Base-by-base conservation (phyloP, 1,140 invertebrate species). In the Platyscapa corneri region DNA sequence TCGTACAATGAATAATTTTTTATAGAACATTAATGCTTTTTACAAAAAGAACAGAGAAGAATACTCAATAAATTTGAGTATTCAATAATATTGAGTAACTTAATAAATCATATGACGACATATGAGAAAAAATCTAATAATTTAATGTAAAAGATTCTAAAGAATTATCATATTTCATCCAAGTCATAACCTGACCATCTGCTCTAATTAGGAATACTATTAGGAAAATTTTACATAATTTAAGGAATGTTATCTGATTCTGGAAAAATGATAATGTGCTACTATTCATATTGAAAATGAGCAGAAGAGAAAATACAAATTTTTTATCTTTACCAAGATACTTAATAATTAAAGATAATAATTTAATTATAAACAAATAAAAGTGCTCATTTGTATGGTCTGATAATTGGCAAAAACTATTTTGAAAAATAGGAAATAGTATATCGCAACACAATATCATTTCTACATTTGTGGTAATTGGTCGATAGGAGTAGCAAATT, bases 401-500 rank as follows among this genome's bases (percentile, higher is more conserved):
- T 53, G 16, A 34, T 65, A 81, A 60, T 76, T 79, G 56, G n/a
- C 39, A 67, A 82, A 82, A 72, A 76, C n/a, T 81, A 84, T 64
- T 79, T 80, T 64, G 42, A 56, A 60, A 49, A 49, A 14, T 39
- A 76, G 78, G 78, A 81, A 76, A 80, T 78, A 85, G 46, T 82
- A 39, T 67, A 70, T 20, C 53, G 72, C 46, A 30, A 85, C 10
- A 76, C 23, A 82, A 78, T 77, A 86, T n/a, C 42, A 80, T 27
- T 60, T 89, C 94, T 95, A 97, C 95, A 97, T 97, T 89, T 97
- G 96, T 16, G 98, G 99, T 84, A 99, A 95, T 89, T 98, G 96
- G 89, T 99, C 98, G 88, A 99, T 98, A 0, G 98, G 97, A 30
- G 98, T 99, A 30, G 95, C 95, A 91, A 99, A 99, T 93, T 97